Base-by-base conservation (phyloP, 2,888 invertebrate genomes). In the Nineta flava region DNA sequence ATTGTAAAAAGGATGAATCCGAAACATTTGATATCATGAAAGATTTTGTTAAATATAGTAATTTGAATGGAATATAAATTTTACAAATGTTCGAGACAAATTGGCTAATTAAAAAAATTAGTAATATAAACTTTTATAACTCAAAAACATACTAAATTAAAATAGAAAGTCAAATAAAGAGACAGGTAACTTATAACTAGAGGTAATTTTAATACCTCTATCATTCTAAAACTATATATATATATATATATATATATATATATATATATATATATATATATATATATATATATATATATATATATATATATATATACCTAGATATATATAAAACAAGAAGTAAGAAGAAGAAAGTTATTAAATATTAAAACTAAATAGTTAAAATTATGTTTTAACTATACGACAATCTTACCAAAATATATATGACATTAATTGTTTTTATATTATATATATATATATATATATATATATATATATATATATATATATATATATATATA, bases 231-330 rank as follows among this genome's bases (percentile, higher is more conserved):
- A 26, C 26, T 26, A 26, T 26, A 26, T 19, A 19, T 5, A 19
- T 19, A 19, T n/a, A n/a, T n/a, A n/a, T n/a, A 16, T 42, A n/a
- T 42, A 15, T 15, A 42, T 42, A 16, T n/a, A 42, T 13, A 41
- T 41, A 42, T 42, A 42, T 42, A 42, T 42, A 42, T 42, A 42
- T 42, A 42, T 42, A 42, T 42, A 42, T 42, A 42, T 42, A 42
- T 42, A 42, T 42, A 42, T 42, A 42, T 42, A 42, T 42, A 42
- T 42, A 42, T 42, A 42, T 42, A 42, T 42, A 42, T 42, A 42
- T 42, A 42, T 42, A 42, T 42, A 42, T 9, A 42, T 9, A 42
- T 42, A 6, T 42, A 9, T 42, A 9, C 15, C 2, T 7, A 16
- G 10, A 9, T 42, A 16, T 7, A 9, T 42, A 9, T 15, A 42